Base-by-base conservation (phyloP, 2,797 vertebrate genomes). In the Arremon aurantiirostris region DNA sequence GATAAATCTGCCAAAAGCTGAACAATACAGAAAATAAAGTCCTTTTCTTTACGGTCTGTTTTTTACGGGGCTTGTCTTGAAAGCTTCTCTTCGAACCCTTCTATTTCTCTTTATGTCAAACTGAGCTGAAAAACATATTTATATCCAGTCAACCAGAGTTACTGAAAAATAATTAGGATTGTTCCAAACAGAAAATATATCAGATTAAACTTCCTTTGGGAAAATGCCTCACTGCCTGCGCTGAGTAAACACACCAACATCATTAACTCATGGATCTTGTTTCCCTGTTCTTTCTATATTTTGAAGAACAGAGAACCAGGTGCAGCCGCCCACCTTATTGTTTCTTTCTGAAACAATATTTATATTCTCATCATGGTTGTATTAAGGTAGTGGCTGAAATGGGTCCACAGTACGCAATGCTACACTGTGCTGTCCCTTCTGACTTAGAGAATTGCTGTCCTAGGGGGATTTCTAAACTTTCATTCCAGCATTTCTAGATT, bases 21-120 rank as follows among this genome's bases (percentile, higher is more conserved):
- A 94, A 89, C 78, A 89, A 53, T 93, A 94, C 18, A 22, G 90
- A 85, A 88, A 95, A 91, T 94, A 91, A 97, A 61, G 14, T 96
- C 59, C 46, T 96, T 81, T 93, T 95, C 66, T 95, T 71, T 86
- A 77, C 30, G 18, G 20, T 75, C 77, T 90, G 55, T n/a, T 97
- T 94, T 94, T 93, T 85, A 83, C 66, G 55, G 22, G 17, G 26
- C 56, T 95, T 81, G 85, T 88, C 86, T 91, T 82, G 65, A 70
- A 95, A 73, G 15, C 37, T 82, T 82, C 30, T 70, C 15, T 93
- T 89, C 37, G 60, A 82, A 10, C 68, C 60, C 68, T 79, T 42
- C 53, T 82, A n/a, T 73, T 91, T 94, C 49, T 59, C 69, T 78
- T 66, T 34, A 30, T 41, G 82, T 80, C 82, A 70, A 77, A 78